Evolutionary conservation across 1,140 invertebrate species (phyloP), one percentile per base, ranked within the genome.

Genomic region (Zaprionus nigranus): DNA sequence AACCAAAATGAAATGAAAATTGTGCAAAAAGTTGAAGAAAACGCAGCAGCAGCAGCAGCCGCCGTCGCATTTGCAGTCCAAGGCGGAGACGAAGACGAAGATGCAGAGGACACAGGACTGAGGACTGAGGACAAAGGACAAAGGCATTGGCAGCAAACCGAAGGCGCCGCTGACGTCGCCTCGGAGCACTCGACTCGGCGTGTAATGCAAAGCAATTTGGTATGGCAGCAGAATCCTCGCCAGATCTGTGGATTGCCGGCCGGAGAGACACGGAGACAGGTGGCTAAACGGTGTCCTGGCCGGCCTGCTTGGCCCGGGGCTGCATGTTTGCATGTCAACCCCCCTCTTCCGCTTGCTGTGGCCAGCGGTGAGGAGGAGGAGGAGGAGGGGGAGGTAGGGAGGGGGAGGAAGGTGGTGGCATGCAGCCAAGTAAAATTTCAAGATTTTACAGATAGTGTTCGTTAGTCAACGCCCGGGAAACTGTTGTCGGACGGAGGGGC

Each of bases 151-250:
- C 51, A 65, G 36, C 38, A 56, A n/a, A 38, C 36, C 34, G 53
- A 56, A 61, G 49, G 58, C 59, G 34, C n/a, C 22, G 26, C 26
- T 30, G 46, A 20, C 12, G 17, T 24, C 61, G 57, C 46, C 63
- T 54, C 17, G 54, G 54, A 49, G 57, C 78, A 82, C 75, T 71
- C 73, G 79, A 82, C 65, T 12, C 72, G 79, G 68, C 79, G 59
- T 82, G 79, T 82, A 85, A 85, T 85, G 82, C 75, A 77, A 86
- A 82, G 82, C 79, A 85, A 86, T 85, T 86, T 86, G 67, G 61
- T 72, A 66, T 62, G 67, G 24, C 58, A 15, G 58, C 34, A 40
- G 28, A 58, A 34, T 24, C 49, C 22, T 26, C 7, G 51, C 49
- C 20, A 56, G 68, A 71, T 64, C 20, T 30, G 9, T 57, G 59